Base-by-base conservation (phyloP, 2,888 invertebrate species). In the Drosophila pegasa region DNA sequence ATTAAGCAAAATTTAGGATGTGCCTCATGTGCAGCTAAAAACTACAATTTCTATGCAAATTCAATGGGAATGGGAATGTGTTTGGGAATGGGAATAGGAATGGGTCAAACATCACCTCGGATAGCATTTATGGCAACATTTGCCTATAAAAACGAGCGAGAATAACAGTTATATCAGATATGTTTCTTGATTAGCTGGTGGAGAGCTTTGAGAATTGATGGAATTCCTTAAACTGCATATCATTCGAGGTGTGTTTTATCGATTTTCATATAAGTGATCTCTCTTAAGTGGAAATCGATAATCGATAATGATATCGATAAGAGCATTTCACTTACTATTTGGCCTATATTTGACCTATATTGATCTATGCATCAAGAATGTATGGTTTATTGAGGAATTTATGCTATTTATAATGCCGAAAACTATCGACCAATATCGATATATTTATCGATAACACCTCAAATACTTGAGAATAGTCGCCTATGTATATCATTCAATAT, bases 21-120 rank as follows among this genome's bases (percentile, higher is more conserved):
- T 47, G 47, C 50, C 27, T 6, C 14, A 43, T 16, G 31, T 33
- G 31, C 35, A 50, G 38, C 51, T 40, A 40, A 31, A 31, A 59
- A 31, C 29, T 22, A 31, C 58, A 40, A 41, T 50, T 59, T 22
- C 38, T 27, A 50, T 47, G 56, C 47, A 56, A 56, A 47, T 56
- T 35, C 22, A 14, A 18, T 35, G 47, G 48, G 47, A 20, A 29
- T 20, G 14, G 12, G 25, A 20, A 4, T 41, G 7, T 7, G 41
- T 29, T 18, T 29, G 16, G 10, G 43, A 10, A 6, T 20, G 33
- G 35, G 50, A 4, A 9, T 22, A 9, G 18, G 56, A 48, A 33
- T 20, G 48, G 33, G 48, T 48, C 33, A 48, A 33, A 20, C 48
- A 33, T 40, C 14, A 2, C 27, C n/a, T 29, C 18, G 31, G 25